A percentile compares a stretch with the other conserved stretches of the same genome.
These are phyloP conservation scores for Pseudomyrmex gracilis DNA, from an alignment of 1,140 invertebrate species.

Conservation along the genomic window DNA sequence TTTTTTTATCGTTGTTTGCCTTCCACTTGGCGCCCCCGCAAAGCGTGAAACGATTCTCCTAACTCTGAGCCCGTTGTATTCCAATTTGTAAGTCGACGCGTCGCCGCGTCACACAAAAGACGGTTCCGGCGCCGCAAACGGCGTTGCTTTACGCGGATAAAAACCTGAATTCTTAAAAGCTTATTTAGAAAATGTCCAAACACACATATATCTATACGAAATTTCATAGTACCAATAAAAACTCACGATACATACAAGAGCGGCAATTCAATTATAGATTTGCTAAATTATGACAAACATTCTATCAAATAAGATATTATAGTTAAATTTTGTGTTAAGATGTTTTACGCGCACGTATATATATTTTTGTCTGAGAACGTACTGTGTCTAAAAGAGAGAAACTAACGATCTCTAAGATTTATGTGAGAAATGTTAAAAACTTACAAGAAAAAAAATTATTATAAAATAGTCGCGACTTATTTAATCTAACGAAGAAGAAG, in stretches of 20 bases:
- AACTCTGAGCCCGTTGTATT: slow-evolving; percentile 75
- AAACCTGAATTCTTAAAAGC: slow-evolving; percentile 32
- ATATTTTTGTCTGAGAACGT: not conserved
- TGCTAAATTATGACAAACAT: not conserved
- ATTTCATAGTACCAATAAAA: slow-evolving; percentile 23
- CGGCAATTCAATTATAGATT: not conserved
- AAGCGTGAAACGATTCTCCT: slow-evolving; percentile 79
- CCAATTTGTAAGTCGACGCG: slow-evolving; percentile 75
- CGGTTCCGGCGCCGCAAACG: slow-evolving; percentile 39
- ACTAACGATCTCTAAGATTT: not conserved
- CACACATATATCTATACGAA: not conserved
- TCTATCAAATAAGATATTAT: not conserved
- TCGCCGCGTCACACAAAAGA: slow-evolving; percentile 68
- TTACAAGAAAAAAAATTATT: not conserved
- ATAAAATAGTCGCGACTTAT: no score
- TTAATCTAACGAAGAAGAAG: no score
- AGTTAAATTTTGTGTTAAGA: not conserved
- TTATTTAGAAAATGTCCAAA: slow-evolving; percentile 31
- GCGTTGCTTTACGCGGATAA: slow-evolving; percentile 45
- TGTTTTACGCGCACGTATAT: not conserved
- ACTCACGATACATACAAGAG: not conserved
- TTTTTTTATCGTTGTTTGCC: slow-evolving; percentile 80
- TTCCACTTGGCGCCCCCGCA: slow-evolving; percentile 78
- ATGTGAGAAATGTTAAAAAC: not conserved
- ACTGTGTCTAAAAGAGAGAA: no score